phyloP scores from a whole-genome alignment of 2,888 invertebrate genomes.

The Uropetala carovei region DNA sequence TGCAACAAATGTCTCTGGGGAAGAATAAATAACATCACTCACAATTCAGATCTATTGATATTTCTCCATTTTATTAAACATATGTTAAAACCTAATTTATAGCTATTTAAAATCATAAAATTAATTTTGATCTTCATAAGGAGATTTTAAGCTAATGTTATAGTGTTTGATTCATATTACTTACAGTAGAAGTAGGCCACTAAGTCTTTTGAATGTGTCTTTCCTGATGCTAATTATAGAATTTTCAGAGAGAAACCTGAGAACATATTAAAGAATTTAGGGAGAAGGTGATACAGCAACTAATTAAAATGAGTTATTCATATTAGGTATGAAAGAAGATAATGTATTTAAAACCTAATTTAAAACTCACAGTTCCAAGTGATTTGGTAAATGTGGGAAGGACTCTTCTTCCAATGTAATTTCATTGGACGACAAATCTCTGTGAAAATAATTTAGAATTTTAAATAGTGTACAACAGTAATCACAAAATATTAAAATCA shows the following conservation, averaged over 20 bases:
- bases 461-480: too few species aligned
- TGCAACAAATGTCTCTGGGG: not conserved
- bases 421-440: conserved; percentile 28
- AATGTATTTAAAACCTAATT: not conserved
- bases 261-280: conserved; percentile 67
- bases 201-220: conserved; percentile 75
- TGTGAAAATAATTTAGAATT: not conserved
- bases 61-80: too few species aligned
- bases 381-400: not conserved
- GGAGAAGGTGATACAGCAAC: not conserved
- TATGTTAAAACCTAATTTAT: not conserved
- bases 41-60: too few species aligned
- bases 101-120: not conserved
- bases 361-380: conserved; percentile 32
- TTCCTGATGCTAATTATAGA: conserved; percentile 75
- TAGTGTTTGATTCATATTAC: conserved; percentile 70
- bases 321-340: not conserved
- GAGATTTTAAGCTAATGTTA: not conserved
- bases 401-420: conserved; percentile 43
- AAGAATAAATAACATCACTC: not conserved
- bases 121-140: not conserved
- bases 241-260: conserved; percentile 76
- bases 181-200: conserved; percentile 76
- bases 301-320: not conserved
- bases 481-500: too few species aligned